These are phyloP conservation scores for Tachypleus tridentatus DNA, from an alignment of 1,140 invertebrate genomes.

Conservation along the genomic window DNA sequence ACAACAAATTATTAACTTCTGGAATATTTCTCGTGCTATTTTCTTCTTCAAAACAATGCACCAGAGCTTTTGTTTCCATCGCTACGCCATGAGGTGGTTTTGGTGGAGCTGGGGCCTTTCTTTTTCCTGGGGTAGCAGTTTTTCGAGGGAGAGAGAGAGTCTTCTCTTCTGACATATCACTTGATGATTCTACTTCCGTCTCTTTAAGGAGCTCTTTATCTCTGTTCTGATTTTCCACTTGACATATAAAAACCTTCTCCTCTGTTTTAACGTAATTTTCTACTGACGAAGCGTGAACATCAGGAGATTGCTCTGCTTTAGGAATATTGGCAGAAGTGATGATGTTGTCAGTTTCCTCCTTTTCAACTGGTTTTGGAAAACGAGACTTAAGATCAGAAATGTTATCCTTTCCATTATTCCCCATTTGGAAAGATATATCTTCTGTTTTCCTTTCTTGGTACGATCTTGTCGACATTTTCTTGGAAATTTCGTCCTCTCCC, in stretches of 20 bases:
- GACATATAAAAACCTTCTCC: too few relatives aligned
- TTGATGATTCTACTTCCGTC: neutral
- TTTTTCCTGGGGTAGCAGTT: neutral
- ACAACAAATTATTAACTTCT: neutral
- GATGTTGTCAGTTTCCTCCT: neutral
- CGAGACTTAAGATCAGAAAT: neutral
- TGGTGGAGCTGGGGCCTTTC: neutral
- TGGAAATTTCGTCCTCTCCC: constrained; percentile 6
- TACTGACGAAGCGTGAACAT: neutral
- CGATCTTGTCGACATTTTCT: neutral
- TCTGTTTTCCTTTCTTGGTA: constrained; percentile 12
- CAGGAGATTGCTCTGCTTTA: neutral
- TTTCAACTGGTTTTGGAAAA: neutral
- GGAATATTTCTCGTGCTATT: neutral
- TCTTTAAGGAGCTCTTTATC: neutral
- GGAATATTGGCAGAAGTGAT: neutral
- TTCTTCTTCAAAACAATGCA: neutral
- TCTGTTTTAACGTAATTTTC: neutral
- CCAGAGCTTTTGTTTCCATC: neutral
- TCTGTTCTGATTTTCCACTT: too few relatives aligned
- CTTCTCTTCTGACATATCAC: neutral
- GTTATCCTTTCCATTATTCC: neutral
- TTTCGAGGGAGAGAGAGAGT: neutral
- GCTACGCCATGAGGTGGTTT: neutral
- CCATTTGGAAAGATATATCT: constrained; percentile 9